Base-by-base conservation (phyloP, 2,797 vertebrate species). In the Sylvilagus floridanus region DNA sequence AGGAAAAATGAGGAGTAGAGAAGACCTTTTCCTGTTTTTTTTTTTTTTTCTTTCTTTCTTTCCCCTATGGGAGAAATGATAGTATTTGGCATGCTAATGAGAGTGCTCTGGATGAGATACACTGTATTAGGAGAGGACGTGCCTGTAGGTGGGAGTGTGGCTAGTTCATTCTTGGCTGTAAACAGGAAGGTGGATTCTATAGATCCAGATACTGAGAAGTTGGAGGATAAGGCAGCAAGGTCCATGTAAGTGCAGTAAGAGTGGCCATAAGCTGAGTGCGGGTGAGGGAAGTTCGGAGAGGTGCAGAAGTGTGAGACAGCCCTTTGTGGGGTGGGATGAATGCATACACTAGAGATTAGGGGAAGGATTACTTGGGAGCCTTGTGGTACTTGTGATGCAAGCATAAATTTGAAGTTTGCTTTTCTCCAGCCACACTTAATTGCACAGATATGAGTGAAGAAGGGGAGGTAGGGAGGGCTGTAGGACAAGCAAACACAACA, bases 401-500 rank as follows among this genome's bases (percentile, higher is more conserved):
- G 47, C 7, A 0, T 16, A 32, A 2, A 35, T 4, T 54, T 16
- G 3, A 54, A 28, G 13, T 28, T 68, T 30, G 21, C 19, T 52
- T 26, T 42, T 26, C 57, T 72, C 30, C 8, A 17, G 52, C 35
- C 50, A 0, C 1, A 1, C 5, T 1, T 0, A 16, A 17, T 30
- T 5, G 28, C 0, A 0, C 0, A 3, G 75, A 26, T 7, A n/a
- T 26, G 68, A 60, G 37, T 24, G 7, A 47, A 30, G 47, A 42
- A 13, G 0, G 6, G 73, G 1, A 9, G 2, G 22, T 3, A 7
- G 4, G 0, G 9, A 35, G 8, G 14, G 9, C 60, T 35, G 13
- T 26, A 73, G 5, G 14, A 42, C 26, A 21, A 21, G 13, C 5
- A 10, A 4, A 28, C 0, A 0, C 47, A 17, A 0, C 12, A 22